phyloP scores from a whole-genome alignment of 2,113 vertebrate species.

The Alexandromys fortis region DNA sequence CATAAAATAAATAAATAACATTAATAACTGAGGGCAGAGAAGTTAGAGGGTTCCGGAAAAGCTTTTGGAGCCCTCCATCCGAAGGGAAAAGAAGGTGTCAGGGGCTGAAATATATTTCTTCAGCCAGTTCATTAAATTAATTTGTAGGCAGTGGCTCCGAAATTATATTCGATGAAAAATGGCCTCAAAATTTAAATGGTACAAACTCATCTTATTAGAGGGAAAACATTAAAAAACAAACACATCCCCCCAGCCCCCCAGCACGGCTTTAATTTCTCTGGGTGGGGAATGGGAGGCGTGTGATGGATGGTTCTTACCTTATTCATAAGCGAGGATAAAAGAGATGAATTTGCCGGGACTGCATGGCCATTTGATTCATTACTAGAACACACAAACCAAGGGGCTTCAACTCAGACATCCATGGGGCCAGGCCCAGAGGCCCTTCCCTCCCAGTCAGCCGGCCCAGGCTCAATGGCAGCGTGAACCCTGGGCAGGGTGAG shows the following conservation, averaged over 20 bases:
- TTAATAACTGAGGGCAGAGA: slow-evolving; percentile 83
- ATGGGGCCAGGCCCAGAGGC: slow-evolving; percentile 90
- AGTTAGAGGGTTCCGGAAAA: slow-evolving; percentile 84
- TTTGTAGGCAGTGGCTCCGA: slow-evolving; percentile 97
- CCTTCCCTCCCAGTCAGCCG: slow-evolving; percentile 78
- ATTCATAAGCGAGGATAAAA: slow-evolving; percentile 99
- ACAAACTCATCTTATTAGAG: slow-evolving; percentile 99
- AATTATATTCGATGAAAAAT: slow-evolving; percentile 99
- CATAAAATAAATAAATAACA: slow-evolving; percentile 83
- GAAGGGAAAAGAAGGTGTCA: slow-evolving; percentile 93
- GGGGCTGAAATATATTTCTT: slow-evolving; percentile 96
- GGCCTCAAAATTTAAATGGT: slow-evolving; percentile 99
- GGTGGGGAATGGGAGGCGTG: slow-evolving; percentile 92
- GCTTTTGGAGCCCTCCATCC: slow-evolving; percentile 84
- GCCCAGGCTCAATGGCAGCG: neutral
- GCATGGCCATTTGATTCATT: slow-evolving; percentile 99
- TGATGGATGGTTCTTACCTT: slow-evolving; percentile 99
- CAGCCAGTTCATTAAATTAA: slow-evolving; percentile 99
- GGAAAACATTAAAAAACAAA: slow-evolving; percentile 99
- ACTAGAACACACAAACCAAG: slow-evolving; percentile 97
- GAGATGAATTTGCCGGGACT: slow-evolving; percentile 97
- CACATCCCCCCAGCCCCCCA: slow-evolving; percentile 90
- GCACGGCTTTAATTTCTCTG: slow-evolving; percentile 95
- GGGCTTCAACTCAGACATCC: slow-evolving; percentile 94
- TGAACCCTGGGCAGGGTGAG: neutral